Percentiles rank a stretch among this genome's conserved stretches.
Conservation (phyloP, 2,797 vertebrate species). For the Neosilurus mollespiculum region DNA sequence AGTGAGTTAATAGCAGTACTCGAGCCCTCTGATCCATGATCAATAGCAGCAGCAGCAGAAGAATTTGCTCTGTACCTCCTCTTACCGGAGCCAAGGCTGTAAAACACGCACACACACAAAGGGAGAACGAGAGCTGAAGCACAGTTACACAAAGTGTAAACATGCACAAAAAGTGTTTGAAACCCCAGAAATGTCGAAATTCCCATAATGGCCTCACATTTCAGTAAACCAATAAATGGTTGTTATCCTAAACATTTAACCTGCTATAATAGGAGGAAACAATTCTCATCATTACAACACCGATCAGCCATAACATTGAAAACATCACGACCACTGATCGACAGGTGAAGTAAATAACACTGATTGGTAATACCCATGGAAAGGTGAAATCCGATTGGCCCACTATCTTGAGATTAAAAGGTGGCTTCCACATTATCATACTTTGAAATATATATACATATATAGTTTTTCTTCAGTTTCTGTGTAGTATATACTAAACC, state of each 20-base stretch:
- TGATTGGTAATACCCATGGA: too few species aligned
- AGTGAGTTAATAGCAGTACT: constrained; percentile 61
- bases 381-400: too few species aligned
- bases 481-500: too few species aligned
- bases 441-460: too few species aligned
- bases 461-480: too few species aligned
- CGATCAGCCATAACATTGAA: too few species aligned
- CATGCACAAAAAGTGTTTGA: background rate
- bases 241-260: background rate
- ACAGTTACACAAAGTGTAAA: background rate
- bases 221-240: background rate
- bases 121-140: background rate
- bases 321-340: too few species aligned
- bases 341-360: too few species aligned
- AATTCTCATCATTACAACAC: too few species aligned
- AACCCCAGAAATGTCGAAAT: background rate
- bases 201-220: background rate
- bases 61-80: constrained; percentile 40
- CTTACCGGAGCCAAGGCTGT: constrained; percentile 77
- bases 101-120: constrained; percentile 49
- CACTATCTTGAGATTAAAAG: too few species aligned
- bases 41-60: constrained; percentile 52
- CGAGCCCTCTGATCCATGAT: constrained; percentile 22
- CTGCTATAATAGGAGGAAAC: background rate
- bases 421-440: too few species aligned